phyloP scores from a whole-genome alignment of 2,113 vertebrate species.

The Gulo gulo region DNA sequence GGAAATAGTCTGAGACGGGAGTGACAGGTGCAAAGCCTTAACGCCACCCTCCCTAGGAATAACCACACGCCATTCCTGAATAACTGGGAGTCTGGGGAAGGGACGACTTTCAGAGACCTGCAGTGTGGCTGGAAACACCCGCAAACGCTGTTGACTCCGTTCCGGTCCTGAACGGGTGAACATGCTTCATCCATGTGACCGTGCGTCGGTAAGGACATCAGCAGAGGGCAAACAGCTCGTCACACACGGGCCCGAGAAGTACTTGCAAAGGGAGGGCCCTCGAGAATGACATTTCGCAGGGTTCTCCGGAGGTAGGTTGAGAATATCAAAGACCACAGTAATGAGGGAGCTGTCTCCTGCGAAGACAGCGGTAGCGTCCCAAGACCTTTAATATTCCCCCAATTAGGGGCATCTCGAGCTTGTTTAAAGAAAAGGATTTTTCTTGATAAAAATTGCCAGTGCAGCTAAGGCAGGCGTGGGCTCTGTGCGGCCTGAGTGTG shows the following conservation, averaged over 20 bases:
- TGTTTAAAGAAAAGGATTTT: neutral
- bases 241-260: neutral
- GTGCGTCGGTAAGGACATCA: neutral
- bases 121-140: neutral
- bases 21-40: neutral
- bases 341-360: neutral
- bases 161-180: neutral
- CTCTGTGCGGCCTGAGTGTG: too few relatives aligned
- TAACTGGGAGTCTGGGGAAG: neutral
- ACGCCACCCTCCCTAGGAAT: neutral
- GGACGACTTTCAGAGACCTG: neutral
- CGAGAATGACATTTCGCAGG: slow-evolving; percentile 26
- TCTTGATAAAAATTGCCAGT: neutral
- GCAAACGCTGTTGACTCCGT: fast-evolving
- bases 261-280: neutral
- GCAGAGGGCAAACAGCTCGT: neutral
- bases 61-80: neutral
- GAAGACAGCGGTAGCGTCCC: fast-evolving
- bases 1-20: neutral
- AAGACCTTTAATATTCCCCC: neutral
- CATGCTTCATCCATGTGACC: neutral
- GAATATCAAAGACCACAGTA: fast-evolving
- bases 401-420: neutral
- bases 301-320: neutral
- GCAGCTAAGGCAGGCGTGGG: neutral